phyloP scores from a whole-genome alignment of 2,113 vertebrate genomes.

The Hemicordylus capensis region DNA sequence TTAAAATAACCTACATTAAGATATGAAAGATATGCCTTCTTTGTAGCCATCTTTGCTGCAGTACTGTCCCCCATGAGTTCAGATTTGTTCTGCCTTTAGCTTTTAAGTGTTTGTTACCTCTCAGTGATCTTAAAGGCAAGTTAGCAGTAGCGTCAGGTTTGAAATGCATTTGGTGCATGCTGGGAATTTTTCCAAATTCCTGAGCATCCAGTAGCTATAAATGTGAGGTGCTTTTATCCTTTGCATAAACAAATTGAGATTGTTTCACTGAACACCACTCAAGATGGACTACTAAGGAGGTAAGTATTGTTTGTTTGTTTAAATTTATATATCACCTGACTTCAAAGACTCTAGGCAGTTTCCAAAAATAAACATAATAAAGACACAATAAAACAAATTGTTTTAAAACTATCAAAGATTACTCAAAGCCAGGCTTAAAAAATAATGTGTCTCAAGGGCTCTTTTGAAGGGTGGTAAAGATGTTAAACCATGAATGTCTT shows the following conservation, averaged over 20 bases:
- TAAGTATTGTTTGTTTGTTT: too few species aligned
- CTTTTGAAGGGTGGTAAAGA: too few species aligned
- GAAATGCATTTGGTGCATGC: constrained; percentile 10
- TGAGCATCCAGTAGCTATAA: background rate
- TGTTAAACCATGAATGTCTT: too few species aligned
- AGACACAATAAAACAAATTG: too few species aligned
- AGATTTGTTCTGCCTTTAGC: constrained; percentile 2
- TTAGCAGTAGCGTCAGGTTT: constrained; percentile 9
- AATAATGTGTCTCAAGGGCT: too few species aligned
- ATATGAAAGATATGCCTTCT: background rate
- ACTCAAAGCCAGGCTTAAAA: too few species aligned
- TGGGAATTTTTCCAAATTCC: background rate
- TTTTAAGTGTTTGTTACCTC: background rate
- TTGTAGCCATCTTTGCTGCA: background rate
- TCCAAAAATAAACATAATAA: too few species aligned
- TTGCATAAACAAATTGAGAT: background rate
- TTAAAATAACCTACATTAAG: background rate
- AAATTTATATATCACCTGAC: too few species aligned
- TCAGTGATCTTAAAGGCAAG: constrained; percentile 9
- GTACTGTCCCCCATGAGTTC: background rate
- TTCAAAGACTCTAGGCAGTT: too few species aligned
- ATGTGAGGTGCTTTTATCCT: background rate
- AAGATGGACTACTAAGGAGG: background rate
- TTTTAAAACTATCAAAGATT: too few species aligned
- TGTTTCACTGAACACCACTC: background rate